Evolutionary conservation across 2,113 vertebrate species (phyloP).

Genomic region (Chaetura pelagica): DNA sequence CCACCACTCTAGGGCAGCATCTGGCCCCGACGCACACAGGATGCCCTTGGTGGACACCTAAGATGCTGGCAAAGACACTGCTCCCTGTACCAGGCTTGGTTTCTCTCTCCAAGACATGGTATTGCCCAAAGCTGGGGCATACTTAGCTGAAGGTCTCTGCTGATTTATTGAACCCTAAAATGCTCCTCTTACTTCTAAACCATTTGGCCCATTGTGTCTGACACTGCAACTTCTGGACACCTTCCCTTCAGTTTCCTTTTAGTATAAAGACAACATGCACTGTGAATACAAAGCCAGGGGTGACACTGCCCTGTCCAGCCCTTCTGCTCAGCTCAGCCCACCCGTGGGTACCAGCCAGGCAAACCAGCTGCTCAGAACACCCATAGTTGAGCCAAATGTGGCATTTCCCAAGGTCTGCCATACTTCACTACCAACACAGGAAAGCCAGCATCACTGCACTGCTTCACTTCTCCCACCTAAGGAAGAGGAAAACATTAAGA

Average conservation of each 20-base stretch:
- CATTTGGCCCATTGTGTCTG: background rate
- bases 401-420: background rate
- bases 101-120: background rate
- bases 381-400: background rate
- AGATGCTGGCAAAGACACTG: background rate
- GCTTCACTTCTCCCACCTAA: background rate
- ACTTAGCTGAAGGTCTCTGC: background rate
- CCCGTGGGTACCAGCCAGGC: background rate
- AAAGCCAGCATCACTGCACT: background rate
- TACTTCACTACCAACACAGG: background rate
- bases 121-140: background rate
- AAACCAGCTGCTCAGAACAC: background rate
- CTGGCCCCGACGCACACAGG: background rate
- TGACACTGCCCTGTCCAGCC: background rate
- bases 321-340: background rate
- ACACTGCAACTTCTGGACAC: background rate
- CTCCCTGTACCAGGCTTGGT: background rate
- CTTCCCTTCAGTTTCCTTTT: background rate
- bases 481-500: slow-evolving; percentile 31
- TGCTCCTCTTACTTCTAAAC: background rate
- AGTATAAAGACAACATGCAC: rapidly evolving
- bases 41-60: background rate
- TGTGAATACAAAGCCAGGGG: background rate
- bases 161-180: background rate
- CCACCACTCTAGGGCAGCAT: background rate